phyloP scores from a whole-genome alignment of 1,140 invertebrate species.

The Pollicipes pollicipes region DNA sequence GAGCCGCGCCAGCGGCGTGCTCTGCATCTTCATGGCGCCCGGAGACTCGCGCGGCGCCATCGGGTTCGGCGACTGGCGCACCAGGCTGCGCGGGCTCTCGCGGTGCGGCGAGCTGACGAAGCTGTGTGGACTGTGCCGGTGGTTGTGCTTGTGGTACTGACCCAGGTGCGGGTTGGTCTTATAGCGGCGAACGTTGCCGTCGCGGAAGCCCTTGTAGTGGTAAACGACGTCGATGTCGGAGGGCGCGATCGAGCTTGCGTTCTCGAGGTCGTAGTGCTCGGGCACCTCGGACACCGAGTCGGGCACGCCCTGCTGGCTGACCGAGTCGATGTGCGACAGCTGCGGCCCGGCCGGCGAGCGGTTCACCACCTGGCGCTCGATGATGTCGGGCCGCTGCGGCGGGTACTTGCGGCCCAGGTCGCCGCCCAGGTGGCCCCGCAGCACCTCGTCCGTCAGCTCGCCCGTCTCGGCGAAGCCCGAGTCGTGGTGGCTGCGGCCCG shows the following conservation, averaged over 20 bases:
- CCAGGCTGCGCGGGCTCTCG: conserved; percentile 27
- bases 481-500: conserved; percentile 21
- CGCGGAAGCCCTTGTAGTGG: conserved; percentile 79
- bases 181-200: conserved; percentile 63
- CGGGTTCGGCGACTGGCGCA: conserved; percentile 22
- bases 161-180: conserved; percentile 33
- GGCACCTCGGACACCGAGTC: conserved; percentile 55
- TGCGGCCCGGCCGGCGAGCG: conserved; percentile 38
- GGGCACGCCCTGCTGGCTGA: conserved; percentile 18
- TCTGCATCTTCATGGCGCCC: conserved; percentile 41
- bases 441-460: conserved; percentile 32
- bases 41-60: conserved; percentile 22
- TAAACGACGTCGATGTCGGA: conserved; percentile 93
- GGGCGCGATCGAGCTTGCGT: conserved; percentile 89
- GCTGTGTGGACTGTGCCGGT: conserved; percentile 24
- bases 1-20: conserved; percentile 67
- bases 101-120: conserved; percentile 40
- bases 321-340: conserved; percentile 15
- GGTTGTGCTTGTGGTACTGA: conserved; percentile 24
- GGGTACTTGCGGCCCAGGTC: conserved; percentile 49
- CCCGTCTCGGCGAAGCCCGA: conserved; percentile 29
- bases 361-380: conserved; percentile 70
- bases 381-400: conserved; percentile 74
- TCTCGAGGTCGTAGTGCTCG: conserved; percentile 91
- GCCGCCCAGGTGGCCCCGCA: conserved; percentile 27